Evolutionary conservation across 1,140 invertebrate species (phyloP).

Genomic region (Conus ventricosus): DNA sequence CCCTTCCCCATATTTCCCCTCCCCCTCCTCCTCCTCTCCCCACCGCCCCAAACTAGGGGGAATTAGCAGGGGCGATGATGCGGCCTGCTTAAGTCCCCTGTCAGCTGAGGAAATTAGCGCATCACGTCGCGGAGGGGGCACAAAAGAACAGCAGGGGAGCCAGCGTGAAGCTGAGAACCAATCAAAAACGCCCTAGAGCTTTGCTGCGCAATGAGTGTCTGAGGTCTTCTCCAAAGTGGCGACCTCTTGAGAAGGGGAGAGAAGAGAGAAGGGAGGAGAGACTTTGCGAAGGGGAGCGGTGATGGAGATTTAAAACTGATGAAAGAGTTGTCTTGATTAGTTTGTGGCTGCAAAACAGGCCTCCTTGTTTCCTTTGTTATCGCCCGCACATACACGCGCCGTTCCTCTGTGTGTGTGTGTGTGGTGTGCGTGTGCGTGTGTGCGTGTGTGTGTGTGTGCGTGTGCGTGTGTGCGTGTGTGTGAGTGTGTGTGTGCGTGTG

Average conservation of each 20-base stretch:
- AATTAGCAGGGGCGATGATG: neutral
- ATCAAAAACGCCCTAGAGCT: constrained; percentile 36
- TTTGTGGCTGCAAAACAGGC: constrained; percentile 5
- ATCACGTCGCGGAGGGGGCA: constrained; percentile 17
- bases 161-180: constrained; percentile 27
- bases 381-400: neutral
- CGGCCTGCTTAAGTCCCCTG: neutral
- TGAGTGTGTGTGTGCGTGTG: neutral
- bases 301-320: neutral
- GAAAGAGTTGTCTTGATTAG: constrained; percentile 13
- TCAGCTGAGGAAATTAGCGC: constrained; percentile 30
- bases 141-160: constrained; percentile 35
- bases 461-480: neutral
- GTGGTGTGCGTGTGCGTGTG: neutral
- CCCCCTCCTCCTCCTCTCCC: neutral
- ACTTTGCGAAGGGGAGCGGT: neutral
- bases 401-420: neutral
- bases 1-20: neutral
- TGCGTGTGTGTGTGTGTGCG: neutral
- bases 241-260: neutral
- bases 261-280: neutral
- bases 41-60: neutral
- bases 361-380: neutral
- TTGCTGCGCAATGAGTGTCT: constrained; percentile 11
- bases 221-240: neutral